Evolutionary conservation across 2,113 vertebrate species (phyloP), one percentile per base, ranked within the genome.

Genomic region (Corythornis vintsioides): DNA sequence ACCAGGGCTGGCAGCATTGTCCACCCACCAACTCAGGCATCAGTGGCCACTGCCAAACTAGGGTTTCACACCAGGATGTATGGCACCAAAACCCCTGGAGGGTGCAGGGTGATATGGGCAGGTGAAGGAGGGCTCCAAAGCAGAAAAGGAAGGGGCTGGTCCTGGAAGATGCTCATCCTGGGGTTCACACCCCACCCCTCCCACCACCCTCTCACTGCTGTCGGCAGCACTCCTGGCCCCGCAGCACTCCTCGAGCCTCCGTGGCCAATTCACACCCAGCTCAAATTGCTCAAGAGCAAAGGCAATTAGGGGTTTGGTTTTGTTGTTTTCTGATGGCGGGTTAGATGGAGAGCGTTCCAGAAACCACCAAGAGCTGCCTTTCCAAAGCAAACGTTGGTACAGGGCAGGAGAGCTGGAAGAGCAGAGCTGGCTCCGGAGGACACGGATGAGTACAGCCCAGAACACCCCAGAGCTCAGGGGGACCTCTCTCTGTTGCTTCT

Each of bases 321-420:
- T 63, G 86, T 75, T 91, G 91, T 91, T 91, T 86, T 83, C 81
- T 91, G 94, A 89, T 89, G 89, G 82, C 1, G 65, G 86, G 48
- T 76, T 29, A 73, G 89, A 92, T 88, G 86, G 83, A 21, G 31
- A 70, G 25, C 12, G 15, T 73, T 87, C 89, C 92, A 93, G 89
- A 73, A 92, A 85, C 89, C 94, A 87, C 89, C 70, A 16, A 50
- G 74, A 1, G 1, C 61, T 45, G 1, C 33, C 81, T 35, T 94
- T 90, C 93, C 93, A 93, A 94, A 89, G 91, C 76, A 83, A 95
- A 91, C 25, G 12, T 9, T 31, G 85, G 84, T 55, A 28, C 24
- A 60, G 66, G 72, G 84, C 81, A 83, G 81, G 81, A 61, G 66
- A 40, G 91, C 52, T 50, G 75, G 88, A 78, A 21, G 4, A 9